Evolutionary conservation across 2,888 invertebrate species (phyloP), one percentile per base, ranked within the genome.

Genomic region (Chalcosyrphus nemorum): DNA sequence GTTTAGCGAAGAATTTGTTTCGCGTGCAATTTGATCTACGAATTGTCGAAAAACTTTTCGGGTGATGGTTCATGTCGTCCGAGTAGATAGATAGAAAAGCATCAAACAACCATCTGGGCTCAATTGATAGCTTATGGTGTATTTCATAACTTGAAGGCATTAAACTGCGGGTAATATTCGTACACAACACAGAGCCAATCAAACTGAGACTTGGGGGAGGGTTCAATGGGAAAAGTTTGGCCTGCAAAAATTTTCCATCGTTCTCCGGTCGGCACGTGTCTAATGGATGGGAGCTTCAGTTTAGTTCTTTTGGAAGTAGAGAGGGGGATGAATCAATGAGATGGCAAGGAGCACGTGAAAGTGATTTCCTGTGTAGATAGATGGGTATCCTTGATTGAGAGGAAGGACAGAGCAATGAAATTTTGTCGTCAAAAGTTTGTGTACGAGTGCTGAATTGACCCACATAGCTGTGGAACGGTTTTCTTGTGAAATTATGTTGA

Each of bases 111-210:
- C 43, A 61, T 45, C 45, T 27, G 59, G 43, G 43, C 21, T 43
- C 59, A 27, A 59, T 59, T 59, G 59, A 59, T 43, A 24, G 41
- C 41, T 59, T 59, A 24, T 59, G 27, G 59, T 27, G 9, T n/a
- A n/a, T 41, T 43, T 27, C 59, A 45, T 45, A 43, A 41, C 27
- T 45, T 45, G 27, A 27, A 27, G n/a, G 7, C 15, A 45, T 45
- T 43, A 29, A 61, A 43, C 43, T 61, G 45, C 61, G 61, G 61
- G 61, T 43, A 43, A 61, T 45, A n/a, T n/a, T n/a, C n/a, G n/a
- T n/a, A 61, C 61, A 27, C 4, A 13, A 41, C 43, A 45, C 43
- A 61, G 11, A 29, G 45, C 61, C 61, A 61, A 61, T 61, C 61
- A 61, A 11, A 61, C 17, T 17, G 29, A n/a, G n/a, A n/a, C n/a